phyloP scores from a whole-genome alignment of 1,140 invertebrate genomes.

The Zaprionus nigranus region DNA sequence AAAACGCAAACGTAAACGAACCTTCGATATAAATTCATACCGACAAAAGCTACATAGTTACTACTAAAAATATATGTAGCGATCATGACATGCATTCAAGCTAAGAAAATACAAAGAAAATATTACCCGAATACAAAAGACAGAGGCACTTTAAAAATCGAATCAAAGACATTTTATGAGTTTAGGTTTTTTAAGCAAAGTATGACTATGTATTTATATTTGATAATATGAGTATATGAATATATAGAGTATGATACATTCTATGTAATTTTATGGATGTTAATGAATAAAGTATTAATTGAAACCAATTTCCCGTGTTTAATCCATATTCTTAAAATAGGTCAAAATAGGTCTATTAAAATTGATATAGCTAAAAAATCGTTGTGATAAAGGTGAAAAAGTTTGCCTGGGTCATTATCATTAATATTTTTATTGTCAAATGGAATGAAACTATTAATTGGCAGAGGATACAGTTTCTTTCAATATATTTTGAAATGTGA shows the following conservation, averaged over 20 bases:
- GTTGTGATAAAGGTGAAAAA: too few relatives aligned
- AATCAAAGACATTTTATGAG: constrained; percentile 47
- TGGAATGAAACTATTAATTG: too few relatives aligned
- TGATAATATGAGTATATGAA: constrained; percentile 36
- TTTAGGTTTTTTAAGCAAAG: constrained; percentile 38
- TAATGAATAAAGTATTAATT: constrained; percentile 78
- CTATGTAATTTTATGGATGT: constrained; percentile 67
- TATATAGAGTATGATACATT: constrained; percentile 39
- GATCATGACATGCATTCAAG: constrained; percentile 30
- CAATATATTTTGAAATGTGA: too few relatives aligned
- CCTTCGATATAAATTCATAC: constrained; percentile 42
- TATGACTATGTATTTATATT: constrained; percentile 68
- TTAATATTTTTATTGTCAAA: too few relatives aligned
- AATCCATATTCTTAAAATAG: background rate
- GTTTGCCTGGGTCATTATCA: too few relatives aligned
- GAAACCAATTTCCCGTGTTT: constrained; percentile 52
- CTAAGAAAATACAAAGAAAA: constrained; percentile 37
- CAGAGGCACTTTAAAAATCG: constrained; percentile 14
- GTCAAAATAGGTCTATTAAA: too few relatives aligned
- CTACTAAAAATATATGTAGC: constrained; percentile 51
- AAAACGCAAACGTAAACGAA: constrained; percentile 25
- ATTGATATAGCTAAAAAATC: too few relatives aligned
- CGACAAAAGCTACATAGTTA: constrained; percentile 61
- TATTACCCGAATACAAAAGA: constrained; percentile 10
- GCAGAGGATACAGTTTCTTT: too few relatives aligned